Base-by-base conservation (phyloP, 2,888 invertebrate species). In the Clivina fossor region DNA sequence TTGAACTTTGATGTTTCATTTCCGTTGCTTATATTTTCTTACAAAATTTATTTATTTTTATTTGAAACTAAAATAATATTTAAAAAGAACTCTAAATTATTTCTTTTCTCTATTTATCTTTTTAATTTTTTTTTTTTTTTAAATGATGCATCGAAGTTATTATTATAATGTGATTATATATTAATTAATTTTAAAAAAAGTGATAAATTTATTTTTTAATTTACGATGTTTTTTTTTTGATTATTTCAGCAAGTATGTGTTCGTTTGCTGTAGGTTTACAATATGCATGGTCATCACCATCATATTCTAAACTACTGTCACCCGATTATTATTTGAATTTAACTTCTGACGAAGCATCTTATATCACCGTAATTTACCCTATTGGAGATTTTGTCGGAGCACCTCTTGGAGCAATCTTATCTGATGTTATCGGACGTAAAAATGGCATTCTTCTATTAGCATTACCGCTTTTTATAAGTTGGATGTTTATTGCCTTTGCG, bases 261-360 rank as follows among this genome's bases (percentile, higher is more conserved):
- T 49, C 63, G 2, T 53, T 66, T 13, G 61, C 61, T 13, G 59
- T 62, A 24, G 67, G 68, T 3, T 44, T 66, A 13, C 55, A 63
- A 4, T 64, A 62, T 54, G 57, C 66, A 2, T 71, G 71, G 71
- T 61, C 71, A 13, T 69, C 71, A 18, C 71, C 71, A 20, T 66
- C 70, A 11, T 64, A 70, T 13, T 66, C 68, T 15, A 64, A 64
- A 58, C 62, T 71, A 5, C 60, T 66, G 18, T 61, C 63, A 22
- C 65, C 66, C 30, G 63, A 67, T 35, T 60, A 60, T 9, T 62
- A 63, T 5, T 62, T 53, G n/a, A 53, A 55, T 15, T 38, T 55
- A 15, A 55, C 55, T 1, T 38, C 55, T 7, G 47, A 55, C 15
- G 55, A 55, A 47, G 55, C 55, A 16, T 47, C 47, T 15, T 20